Percentiles rank a stretch among this genome's conserved stretches.
Evolutionary conservation across 2,797 vertebrate genomes (phyloP).

Genomic region (Acanthurus leucopareius): DNA sequence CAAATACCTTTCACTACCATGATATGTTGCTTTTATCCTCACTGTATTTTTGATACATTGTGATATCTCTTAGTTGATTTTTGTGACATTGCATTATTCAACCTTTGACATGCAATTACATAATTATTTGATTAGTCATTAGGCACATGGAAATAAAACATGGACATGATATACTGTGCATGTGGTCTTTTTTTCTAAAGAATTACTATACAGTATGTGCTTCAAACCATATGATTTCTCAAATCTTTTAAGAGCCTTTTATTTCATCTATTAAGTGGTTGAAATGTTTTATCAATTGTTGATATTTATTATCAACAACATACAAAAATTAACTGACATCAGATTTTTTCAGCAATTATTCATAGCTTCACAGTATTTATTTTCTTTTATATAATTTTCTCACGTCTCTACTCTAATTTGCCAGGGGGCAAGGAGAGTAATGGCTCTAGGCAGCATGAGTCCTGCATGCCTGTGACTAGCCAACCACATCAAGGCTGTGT

Average conservation of each 20-base stretch:
- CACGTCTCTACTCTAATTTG: no score
- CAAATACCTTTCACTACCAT: background rate
- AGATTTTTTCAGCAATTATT: background rate
- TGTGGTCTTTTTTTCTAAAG: background rate
- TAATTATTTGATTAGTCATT: background rate
- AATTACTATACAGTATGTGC: no score
- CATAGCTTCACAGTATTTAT: background rate
- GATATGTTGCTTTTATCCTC: background rate
- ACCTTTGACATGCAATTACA: background rate
- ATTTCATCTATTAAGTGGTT: background rate
- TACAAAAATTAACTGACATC: background rate
- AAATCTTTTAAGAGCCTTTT: background rate
- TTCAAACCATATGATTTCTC: background rate
- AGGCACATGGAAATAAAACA: background rate
- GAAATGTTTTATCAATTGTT: constrained; percentile 1
- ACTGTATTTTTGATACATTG: background rate
- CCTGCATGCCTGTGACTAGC: no score
- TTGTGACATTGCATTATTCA: background rate
- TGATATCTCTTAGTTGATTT: background rate
- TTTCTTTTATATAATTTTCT: no score
- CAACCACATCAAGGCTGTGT: no score
- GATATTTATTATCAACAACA: background rate
- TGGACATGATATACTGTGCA: background rate
- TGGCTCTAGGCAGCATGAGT: no score
- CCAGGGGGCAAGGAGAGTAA: no score